Base-by-base conservation (phyloP, 2,113 vertebrate genomes). In the Asarcornis scutulata region DNA sequence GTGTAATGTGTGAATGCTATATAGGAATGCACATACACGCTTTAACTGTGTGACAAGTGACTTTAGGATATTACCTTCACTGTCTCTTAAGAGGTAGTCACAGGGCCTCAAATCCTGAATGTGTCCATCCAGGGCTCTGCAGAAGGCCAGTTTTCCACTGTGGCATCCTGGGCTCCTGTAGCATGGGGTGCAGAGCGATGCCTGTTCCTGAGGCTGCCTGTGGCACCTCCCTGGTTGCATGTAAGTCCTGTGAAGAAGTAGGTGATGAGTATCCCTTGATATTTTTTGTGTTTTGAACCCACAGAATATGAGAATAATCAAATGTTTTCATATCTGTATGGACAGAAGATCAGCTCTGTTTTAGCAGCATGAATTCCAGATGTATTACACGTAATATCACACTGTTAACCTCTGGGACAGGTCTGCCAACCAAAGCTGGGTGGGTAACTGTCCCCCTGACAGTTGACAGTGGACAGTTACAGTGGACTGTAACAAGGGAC, bases 141-240 rank as follows among this genome's bases (percentile, higher is more conserved):
- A 60, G 38, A 38, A 46, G 73, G 63, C n/a, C 27, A 14, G 13
- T 66, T 9, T 62, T 62, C 64, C 53, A 21, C 60, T 50, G 56
- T 14, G 11, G 27, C 29, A 76, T 7, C 32, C 34, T 31, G 25
- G 68, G 46, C 9, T 75, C 5, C 44, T 53, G 34, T 32, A 64
- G 71, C 2, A 0, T 3, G 23, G 31, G 26, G 7, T 48, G 9
- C 32, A 86, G 44, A 64, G n/a, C 3, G 3, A 4, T 20, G 18
- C 25, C 59, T 40, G 7, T 25, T 93, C n/a, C 75, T 58, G 36
- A 83, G 50, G 7, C 27, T 93, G 75, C 21, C 44, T 1, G 1
- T 53, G 40, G 31, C n/a, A 81, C 21, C 34, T 79, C 48, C 34
- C 38, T 11, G 21, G 3, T n/a, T 50, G 27, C 13, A 56, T 7